Conservation (phyloP, 2,797 vertebrate species). For the Rachycentron canadum region DNA sequence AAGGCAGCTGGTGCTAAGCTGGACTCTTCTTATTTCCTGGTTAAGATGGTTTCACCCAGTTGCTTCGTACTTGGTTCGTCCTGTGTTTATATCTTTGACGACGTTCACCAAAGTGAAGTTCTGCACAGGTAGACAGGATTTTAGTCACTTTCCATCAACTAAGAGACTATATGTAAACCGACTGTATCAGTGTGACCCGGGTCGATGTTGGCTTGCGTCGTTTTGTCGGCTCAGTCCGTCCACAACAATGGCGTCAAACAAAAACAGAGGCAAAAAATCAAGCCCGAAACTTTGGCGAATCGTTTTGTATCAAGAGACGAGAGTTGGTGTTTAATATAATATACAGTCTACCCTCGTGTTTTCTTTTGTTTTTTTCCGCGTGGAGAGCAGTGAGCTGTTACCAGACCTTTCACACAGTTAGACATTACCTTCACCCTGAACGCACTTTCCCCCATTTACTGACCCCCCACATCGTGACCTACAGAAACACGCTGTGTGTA, state of each 20-base stretch:
- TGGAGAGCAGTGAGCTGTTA: background rate
- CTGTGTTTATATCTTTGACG: no score
- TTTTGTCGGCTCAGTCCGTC: background rate
- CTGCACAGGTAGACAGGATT: background rate
- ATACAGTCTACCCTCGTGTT: background rate
- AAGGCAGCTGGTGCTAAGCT: fast-evolving
- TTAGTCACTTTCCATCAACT: background rate
- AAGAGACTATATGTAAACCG: background rate
- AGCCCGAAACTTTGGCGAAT: background rate
- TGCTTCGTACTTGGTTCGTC: background rate
- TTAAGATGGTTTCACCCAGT: conserved; percentile 31
- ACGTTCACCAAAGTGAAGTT: fast-evolving
- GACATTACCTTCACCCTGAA: background rate
- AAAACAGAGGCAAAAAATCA: background rate
- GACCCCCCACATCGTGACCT: no score
- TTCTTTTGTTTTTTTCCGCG: no score
- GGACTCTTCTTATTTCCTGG: no score
- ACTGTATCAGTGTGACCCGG: fast-evolving
- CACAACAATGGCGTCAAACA: background rate
- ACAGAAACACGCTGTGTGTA: background rate
- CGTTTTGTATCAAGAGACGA: background rate
- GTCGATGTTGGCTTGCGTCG: background rate
- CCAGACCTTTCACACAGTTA: conserved; percentile 41
- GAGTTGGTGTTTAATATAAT: no score
- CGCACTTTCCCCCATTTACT: background rate